Evolutionary conservation across 2,888 invertebrate genomes (phyloP).

Genomic region (Ceriagrion tenellum): DNA sequence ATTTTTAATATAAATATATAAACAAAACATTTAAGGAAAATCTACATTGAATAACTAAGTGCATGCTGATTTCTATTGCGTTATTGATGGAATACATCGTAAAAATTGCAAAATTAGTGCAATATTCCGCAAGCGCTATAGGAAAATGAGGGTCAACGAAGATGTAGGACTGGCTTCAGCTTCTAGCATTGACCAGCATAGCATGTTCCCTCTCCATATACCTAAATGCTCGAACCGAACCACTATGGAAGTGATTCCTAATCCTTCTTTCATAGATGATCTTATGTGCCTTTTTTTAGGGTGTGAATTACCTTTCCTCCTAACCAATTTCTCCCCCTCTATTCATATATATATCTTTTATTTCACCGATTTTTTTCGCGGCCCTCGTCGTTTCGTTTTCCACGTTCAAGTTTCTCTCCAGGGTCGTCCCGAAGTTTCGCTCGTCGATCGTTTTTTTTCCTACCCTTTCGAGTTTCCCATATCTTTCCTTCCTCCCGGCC

Average conservation of each 20-base stretch:
- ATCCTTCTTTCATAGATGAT: background rate
- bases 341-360: background rate
- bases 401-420: background rate
- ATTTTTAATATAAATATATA: too few relatives aligned
- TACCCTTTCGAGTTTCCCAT: background rate
- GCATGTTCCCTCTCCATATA: too few relatives aligned
- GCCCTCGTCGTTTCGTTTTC: background rate
- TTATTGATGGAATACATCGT: too few relatives aligned
- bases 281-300: background rate
- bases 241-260: background rate
- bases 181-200: too few relatives aligned
- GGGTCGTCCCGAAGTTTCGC: background rate
- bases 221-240: too few relatives aligned
- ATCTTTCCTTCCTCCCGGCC: background rate
- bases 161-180: too few relatives aligned
- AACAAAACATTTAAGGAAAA: too few relatives aligned
- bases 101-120: too few relatives aligned
- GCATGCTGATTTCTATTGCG: too few relatives aligned
- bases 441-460: background rate
- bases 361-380: background rate
- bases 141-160: too few relatives aligned
- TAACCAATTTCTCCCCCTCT: background rate
- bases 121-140: too few relatives aligned
- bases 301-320: background rate
- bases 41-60: too few relatives aligned